These are phyloP conservation scores for Danio rerio DNA, from an alignment of 2,113 vertebrate species.

Conservation along the genomic window DNA sequence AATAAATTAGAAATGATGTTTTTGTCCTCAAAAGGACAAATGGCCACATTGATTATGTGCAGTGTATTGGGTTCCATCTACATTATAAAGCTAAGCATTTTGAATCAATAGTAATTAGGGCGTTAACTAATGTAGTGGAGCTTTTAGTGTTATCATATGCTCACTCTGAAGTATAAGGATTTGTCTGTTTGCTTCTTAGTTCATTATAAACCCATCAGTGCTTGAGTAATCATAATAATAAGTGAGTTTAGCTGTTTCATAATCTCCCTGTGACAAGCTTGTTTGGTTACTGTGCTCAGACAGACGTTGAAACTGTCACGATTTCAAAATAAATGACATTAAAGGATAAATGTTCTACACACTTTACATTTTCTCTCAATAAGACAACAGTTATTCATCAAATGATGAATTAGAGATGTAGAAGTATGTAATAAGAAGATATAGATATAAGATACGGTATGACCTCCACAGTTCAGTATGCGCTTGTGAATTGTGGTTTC, in stretches of 20 bases:
- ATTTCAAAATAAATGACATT: neutral
- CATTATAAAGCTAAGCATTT: conserved; percentile 6
- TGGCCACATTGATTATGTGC: conserved; percentile 13
- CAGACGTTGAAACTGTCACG: neutral
- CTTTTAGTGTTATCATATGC: conserved; percentile 14
- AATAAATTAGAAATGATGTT: conserved; percentile 32
- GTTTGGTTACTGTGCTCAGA: neutral
- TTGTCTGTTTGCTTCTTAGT: conserved; percentile 17
- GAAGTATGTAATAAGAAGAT: neutral
- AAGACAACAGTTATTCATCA: neutral
- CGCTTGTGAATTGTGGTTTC: no score
- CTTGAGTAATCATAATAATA: neutral
- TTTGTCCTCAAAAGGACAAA: conserved; percentile 23
- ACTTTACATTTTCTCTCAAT: neutral
- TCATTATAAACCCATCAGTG: conserved; percentile 3
- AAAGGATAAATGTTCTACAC: neutral
- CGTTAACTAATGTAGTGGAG: conserved; percentile 18
- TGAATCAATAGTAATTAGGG: conserved; percentile 35
- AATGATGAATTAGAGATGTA: neutral
- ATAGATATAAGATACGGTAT: no score
- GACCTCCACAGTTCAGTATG: no score
- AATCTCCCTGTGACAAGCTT: conserved; percentile 15
- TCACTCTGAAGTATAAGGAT: neutral
- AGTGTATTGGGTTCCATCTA: conserved; percentile 12
- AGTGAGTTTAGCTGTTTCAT: conserved; percentile 2